phyloP scores from a whole-genome alignment of 2,888 invertebrate genomes.

The Brassicogethes aeneus region DNA sequence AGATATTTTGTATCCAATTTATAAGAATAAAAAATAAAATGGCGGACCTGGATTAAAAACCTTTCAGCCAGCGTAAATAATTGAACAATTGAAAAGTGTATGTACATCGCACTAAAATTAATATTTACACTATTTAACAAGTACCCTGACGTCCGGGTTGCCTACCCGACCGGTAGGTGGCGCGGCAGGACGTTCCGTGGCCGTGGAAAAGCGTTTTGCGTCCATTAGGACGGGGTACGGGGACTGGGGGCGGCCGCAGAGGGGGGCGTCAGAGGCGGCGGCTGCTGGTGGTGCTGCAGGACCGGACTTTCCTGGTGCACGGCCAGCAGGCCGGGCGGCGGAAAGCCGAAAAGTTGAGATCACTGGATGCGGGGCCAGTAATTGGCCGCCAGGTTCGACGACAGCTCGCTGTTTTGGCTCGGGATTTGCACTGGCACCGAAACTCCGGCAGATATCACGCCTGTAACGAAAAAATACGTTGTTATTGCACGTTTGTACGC shows the following conservation, averaged over 20 bases:
- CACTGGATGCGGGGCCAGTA: slow-evolving; percentile 91
- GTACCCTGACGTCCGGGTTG: slow-evolving; percentile 31
- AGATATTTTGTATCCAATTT: too few species aligned
- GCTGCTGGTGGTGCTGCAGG: too few species aligned
- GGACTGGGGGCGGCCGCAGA: slow-evolving; percentile 23
- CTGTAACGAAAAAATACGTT: slow-evolving; percentile 49
- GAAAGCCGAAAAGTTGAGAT: slow-evolving; percentile 86
- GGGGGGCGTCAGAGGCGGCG: slow-evolving; percentile 47
- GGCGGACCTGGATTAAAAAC: too few species aligned
- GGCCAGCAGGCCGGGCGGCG: slow-evolving; percentile 64
- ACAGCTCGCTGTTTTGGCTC: slow-evolving; percentile 70
- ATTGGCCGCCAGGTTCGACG: slow-evolving; percentile 58
- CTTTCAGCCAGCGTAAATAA: too few species aligned
- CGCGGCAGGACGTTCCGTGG: slow-evolving; percentile 7
- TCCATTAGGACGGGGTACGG: slow-evolving; percentile 30
- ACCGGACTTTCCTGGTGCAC: slow-evolving; percentile 56
- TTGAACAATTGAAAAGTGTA: too few species aligned
- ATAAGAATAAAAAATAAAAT: too few species aligned
- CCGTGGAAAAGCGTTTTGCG: slow-evolving; percentile 1
- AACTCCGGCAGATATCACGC: slow-evolving; percentile 87
- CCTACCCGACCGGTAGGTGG: slow-evolving; percentile 10
- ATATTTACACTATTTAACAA: slow-evolving; percentile 13
- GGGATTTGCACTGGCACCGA: slow-evolving; percentile 90
- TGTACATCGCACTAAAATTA: slow-evolving; percentile 1
- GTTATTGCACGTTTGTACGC: too few species aligned